Conservation (phyloP, 2,113 vertebrate genomes). For the Mormoops blainvillei region DNA sequence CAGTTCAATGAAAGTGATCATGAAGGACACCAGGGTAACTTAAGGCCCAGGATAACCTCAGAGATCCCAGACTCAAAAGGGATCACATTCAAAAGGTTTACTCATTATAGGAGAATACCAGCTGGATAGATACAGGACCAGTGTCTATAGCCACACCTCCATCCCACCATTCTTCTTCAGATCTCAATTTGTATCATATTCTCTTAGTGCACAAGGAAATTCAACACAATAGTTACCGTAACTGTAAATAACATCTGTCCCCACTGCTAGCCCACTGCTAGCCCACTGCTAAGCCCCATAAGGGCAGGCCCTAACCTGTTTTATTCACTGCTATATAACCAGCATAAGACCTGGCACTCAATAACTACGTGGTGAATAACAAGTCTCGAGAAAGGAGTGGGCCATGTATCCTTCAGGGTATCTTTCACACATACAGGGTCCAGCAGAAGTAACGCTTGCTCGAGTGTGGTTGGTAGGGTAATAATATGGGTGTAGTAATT, state of each 20-base stretch:
- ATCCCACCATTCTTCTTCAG: not conserved
- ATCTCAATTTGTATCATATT: not conserved
- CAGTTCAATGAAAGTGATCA: not conserved
- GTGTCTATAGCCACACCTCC: not conserved
- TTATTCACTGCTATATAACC: not conserved
- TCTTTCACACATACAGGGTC: not conserved
- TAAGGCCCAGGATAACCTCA: not conserved
- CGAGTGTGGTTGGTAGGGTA: too few species aligned
- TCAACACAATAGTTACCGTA: not conserved
- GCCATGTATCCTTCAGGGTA: not conserved
- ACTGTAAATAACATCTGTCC: not conserved
- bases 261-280: not conserved
- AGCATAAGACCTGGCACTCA: not conserved
- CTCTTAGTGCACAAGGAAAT: not conserved
- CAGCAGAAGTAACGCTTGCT: too few species aligned
- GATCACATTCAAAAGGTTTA: not conserved
- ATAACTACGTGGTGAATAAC: not conserved
- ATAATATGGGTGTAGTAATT: too few species aligned
- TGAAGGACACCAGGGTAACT: not conserved
- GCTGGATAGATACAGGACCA: not conserved
- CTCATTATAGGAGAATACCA: not conserved
- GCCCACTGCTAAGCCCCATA: not conserved
- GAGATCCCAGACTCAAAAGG: not conserved
- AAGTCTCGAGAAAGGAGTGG: not conserved
- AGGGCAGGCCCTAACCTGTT: not conserved